phyloP scores from a whole-genome alignment of 1,140 invertebrate genomes.

The Panonychus citri region DNA sequence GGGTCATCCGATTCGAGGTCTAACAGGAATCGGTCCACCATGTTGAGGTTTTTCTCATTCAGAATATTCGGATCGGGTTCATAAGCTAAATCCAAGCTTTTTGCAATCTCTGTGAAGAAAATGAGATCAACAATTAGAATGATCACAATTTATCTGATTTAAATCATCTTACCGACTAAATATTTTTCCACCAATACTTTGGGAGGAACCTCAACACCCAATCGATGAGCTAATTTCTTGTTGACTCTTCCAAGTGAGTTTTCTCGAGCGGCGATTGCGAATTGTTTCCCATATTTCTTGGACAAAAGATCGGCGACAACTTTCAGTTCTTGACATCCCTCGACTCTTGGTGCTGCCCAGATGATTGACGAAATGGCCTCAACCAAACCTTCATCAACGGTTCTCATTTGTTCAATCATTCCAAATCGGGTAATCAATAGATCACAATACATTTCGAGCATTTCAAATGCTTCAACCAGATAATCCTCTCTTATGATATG shows the following conservation, averaged over 20 bases:
- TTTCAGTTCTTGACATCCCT: constrained; percentile 45
- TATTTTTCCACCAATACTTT: constrained; percentile 89
- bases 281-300: constrained; percentile 81
- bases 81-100: constrained; percentile 73
- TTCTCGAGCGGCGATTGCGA: constrained; percentile 55
- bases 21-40: background rate
- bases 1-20: background rate
- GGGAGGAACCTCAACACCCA: constrained; percentile 82
- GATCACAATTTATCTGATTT: constrained; percentile 20
- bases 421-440: constrained; percentile 89
- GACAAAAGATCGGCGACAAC: constrained; percentile 68
- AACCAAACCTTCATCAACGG: constrained; percentile 74
- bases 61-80: constrained; percentile 47
- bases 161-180: constrained; percentile 30
- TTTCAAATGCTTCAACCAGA: constrained; percentile 90
- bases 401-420: constrained; percentile 89
- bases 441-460: constrained; percentile 98
- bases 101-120: constrained; percentile 60
- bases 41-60: background rate
- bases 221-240: constrained; percentile 83
- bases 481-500: constrained; percentile 98
- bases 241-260: constrained; percentile 57
- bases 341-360: constrained; percentile 71
- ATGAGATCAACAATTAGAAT: constrained; percentile 6
- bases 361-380: constrained; percentile 88